phyloP scores from a whole-genome alignment of 2,113 vertebrate genomes.

The Arvicanthis niloticus region DNA sequence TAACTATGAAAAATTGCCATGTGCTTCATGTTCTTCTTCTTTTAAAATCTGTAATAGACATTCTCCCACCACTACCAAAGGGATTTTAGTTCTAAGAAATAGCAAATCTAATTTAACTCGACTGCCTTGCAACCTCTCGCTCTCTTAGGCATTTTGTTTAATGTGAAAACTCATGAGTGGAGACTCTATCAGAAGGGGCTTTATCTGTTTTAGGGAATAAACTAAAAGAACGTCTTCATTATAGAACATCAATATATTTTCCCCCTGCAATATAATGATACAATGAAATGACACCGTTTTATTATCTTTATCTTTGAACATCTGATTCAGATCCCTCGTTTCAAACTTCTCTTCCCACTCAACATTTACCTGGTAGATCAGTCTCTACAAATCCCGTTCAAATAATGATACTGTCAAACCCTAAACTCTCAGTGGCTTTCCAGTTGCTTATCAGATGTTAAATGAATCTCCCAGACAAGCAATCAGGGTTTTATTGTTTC shows the following conservation, averaged over 20 bases:
- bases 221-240: slow-evolving; percentile 58
- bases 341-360: background rate
- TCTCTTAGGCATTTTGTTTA: slow-evolving; percentile 84
- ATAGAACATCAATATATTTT: slow-evolving; percentile 43
- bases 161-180: slow-evolving; percentile 80
- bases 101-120: slow-evolving; percentile 90
- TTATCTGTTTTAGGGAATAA: slow-evolving; percentile 74
- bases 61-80: slow-evolving; percentile 83
- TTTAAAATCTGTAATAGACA: slow-evolving; percentile 79
- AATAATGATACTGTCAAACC: background rate
- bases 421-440: background rate
- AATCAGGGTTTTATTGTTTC: background rate
- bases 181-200: slow-evolving; percentile 75
- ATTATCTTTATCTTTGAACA: slow-evolving; percentile 25
- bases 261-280: background rate
- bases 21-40: slow-evolving; percentile 81
- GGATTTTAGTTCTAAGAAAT: slow-evolving; percentile 84
- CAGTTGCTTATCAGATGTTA: slow-evolving; percentile 9
- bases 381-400: background rate
- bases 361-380: background rate
- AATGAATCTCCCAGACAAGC: background rate
- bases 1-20: slow-evolving; percentile 95
- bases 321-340: background rate
- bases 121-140: slow-evolving; percentile 85
- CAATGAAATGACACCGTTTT: slow-evolving; percentile 31